Evolutionary conservation across 2,888 invertebrate species (phyloP).

Genomic region (Spialia ferax): DNA sequence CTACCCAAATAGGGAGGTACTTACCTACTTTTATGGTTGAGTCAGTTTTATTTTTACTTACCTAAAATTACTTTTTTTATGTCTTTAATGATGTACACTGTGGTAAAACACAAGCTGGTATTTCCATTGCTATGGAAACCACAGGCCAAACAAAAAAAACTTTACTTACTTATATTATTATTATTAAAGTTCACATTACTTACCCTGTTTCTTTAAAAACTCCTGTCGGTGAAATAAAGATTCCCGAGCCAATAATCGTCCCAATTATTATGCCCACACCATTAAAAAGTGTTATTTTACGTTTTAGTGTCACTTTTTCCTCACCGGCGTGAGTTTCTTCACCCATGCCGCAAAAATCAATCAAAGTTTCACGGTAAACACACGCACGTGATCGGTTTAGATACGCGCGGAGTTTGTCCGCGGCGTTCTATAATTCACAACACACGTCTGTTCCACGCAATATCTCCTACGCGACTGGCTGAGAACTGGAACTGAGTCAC

Average conservation of each 20-base stretch:
- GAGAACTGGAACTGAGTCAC: constrained; percentile 54
- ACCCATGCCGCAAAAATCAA: constrained; percentile 84
- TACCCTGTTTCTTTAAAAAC: constrained; percentile 89
- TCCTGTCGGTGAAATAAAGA: constrained; percentile 96
- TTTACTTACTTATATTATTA: background rate
- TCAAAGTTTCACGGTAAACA: constrained; percentile 65
- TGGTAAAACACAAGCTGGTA: too few relatives aligned
- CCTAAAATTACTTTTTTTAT: too few relatives aligned
- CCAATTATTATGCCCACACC: constrained; percentile 96
- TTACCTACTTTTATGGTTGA: too few relatives aligned
- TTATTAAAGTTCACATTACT: constrained; percentile 69
- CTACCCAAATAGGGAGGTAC: too few relatives aligned
- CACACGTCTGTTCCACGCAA: constrained; percentile 55
- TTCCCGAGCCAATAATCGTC: constrained; percentile 96
- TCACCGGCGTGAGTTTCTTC: constrained; percentile 75
- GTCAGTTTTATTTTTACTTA: too few relatives aligned
- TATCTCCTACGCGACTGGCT: constrained; percentile 70
- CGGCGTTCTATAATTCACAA: constrained; percentile 42
- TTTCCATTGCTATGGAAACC: background rate
- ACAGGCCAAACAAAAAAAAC: background rate
- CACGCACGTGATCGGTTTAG: constrained; percentile 66
- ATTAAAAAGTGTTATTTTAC: constrained; percentile 94
- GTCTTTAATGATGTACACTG: too few relatives aligned
- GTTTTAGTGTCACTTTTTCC: constrained; percentile 90
- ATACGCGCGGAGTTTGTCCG: constrained; percentile 34